Evolutionary conservation across 2,888 invertebrate species (phyloP).

Genomic region (Andrena dorsata): DNA sequence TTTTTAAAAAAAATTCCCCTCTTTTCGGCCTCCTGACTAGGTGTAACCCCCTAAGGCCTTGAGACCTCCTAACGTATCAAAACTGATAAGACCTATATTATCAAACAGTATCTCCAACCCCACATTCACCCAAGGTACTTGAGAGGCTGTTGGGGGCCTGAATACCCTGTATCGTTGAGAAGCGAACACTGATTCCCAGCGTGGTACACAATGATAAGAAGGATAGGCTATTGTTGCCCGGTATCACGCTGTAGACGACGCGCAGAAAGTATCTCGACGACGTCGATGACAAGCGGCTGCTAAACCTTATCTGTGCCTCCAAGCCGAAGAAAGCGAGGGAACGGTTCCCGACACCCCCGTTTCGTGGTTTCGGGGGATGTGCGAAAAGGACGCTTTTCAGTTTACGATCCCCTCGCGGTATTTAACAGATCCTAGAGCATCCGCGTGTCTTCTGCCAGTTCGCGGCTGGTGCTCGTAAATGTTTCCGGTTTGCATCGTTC

Average conservation of each 20-base stretch:
- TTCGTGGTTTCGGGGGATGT: not conserved
- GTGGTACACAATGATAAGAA: constrained; percentile 58
- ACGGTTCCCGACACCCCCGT: constrained; percentile 24
- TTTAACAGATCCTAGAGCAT: constrained; percentile 64
- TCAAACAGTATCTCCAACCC: no score
- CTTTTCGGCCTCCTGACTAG: no score
- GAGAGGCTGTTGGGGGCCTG: not conserved
- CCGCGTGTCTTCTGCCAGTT: constrained; percentile 60
- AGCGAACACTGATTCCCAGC: constrained; percentile 20
- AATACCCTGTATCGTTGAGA: not conserved
- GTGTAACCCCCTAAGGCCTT: no score
- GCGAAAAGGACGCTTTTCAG: constrained; percentile 54
- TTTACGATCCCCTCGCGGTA: constrained; percentile 67
- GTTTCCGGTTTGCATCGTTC: constrained; percentile 32
- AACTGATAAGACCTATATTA: no score
- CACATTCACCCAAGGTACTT: not conserved
- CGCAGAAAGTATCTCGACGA: constrained; percentile 60
- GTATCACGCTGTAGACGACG: constrained; percentile 44
- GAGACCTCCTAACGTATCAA: no score
- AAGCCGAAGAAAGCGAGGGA: constrained; percentile 38
- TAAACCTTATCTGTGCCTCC: constrained; percentile 66
- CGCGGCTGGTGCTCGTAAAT: constrained; percentile 49
- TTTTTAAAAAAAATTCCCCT: no score
- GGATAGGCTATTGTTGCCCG: constrained; percentile 56
- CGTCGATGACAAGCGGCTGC: constrained; percentile 67